Conservation (phyloP, 1,140 invertebrate species). For the Sweltsa coloradensis region DNA sequence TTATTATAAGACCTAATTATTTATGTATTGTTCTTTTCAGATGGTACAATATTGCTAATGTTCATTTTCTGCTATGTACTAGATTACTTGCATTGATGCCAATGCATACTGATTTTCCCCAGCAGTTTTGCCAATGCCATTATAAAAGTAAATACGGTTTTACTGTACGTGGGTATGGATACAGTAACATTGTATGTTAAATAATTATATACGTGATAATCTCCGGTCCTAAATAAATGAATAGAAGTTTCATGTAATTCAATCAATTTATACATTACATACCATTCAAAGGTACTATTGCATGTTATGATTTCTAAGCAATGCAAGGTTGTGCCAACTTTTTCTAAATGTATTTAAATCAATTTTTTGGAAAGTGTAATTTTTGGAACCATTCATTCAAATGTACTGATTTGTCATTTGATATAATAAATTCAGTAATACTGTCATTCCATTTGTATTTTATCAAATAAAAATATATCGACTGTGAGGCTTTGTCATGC, state of each 20-base stretch:
- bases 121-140: no score
- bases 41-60: no score
- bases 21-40: no score
- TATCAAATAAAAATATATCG: slow-evolving; percentile 7
- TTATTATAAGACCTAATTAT: no score
- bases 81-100: no score
- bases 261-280: neutral
- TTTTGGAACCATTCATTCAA: neutral
- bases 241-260: slow-evolving; percentile 4
- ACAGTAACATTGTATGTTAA: no score
- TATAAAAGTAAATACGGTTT: no score
- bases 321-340: neutral
- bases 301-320: no score
- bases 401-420: slow-evolving; percentile 3
- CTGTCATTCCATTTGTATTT: slow-evolving; percentile 12
- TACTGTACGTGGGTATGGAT: no score
- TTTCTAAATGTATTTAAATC: neutral
- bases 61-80: no score
- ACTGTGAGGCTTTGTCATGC: neutral
- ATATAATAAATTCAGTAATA: neutral
- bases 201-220: no score
- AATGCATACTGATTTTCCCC: no score
- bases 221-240: slow-evolving; percentile 7
- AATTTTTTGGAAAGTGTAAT: neutral
- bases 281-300: slow-evolving; percentile 1